These are phyloP conservation scores for Trichechus manatus DNA, from an alignment of 2,113 vertebrate genomes.

Conservation along the genomic window DNA sequence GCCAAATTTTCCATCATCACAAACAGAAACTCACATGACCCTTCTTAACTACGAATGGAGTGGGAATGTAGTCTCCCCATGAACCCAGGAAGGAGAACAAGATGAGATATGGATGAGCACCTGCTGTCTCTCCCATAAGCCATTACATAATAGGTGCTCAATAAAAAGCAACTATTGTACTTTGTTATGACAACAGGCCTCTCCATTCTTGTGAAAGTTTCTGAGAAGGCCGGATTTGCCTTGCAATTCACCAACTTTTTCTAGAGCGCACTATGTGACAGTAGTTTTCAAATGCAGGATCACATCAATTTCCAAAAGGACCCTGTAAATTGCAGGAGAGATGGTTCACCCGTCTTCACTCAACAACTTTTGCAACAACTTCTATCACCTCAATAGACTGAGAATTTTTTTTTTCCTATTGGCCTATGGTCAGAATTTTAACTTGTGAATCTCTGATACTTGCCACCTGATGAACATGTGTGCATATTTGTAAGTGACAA, in stretches of 20 bases:
- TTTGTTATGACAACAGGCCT: background rate
- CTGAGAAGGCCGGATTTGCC: background rate
- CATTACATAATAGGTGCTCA: background rate
- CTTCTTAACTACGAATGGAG: background rate
- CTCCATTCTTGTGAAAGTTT: background rate
- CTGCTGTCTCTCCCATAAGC: background rate
- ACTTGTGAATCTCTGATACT: background rate
- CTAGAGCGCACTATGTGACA: background rate
- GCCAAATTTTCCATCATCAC: too few species aligned
- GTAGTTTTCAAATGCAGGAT: conserved; percentile 17
- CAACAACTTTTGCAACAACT: background rate
- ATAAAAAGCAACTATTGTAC: background rate
- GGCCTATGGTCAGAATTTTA: background rate
- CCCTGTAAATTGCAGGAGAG: background rate
- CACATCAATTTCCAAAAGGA: background rate
- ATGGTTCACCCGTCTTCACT: background rate
- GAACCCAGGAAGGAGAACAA: background rate
- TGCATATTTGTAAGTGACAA: background rate
- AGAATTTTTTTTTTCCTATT: conserved; percentile 21
- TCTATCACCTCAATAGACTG: background rate
- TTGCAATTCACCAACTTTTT: background rate
- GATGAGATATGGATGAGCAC: background rate
- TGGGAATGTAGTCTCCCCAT: background rate
- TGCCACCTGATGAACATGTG: background rate
- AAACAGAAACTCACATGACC: background rate